Evolutionary conservation across 1,140 invertebrate genomes (phyloP).

Genomic region (Hormaphis cornu): DNA sequence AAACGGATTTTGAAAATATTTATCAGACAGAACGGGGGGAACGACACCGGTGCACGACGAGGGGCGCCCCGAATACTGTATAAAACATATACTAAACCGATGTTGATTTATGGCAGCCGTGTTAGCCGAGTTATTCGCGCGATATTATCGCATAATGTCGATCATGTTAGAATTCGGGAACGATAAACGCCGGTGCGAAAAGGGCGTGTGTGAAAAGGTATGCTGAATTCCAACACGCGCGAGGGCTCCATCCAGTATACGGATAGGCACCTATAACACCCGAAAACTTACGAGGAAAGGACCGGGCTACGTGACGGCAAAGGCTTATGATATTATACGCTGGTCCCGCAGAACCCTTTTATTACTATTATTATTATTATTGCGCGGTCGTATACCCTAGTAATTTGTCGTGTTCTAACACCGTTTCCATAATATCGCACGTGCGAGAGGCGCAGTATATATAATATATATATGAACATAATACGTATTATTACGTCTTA

Average conservation of each 20-base stretch:
- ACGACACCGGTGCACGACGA: no score
- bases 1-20: no score
- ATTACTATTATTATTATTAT: conserved; percentile 23
- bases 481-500: neutral
- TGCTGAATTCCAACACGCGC: conserved; percentile 23
- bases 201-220: neutral
- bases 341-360: neutral
- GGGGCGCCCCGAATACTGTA: no score
- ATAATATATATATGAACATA: no score
- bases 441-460: neutral
- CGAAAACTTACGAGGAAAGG: conserved; percentile 3
- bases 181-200: neutral
- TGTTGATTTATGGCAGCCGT: conserved; percentile 22
- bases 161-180: conserved; percentile 27
- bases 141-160: conserved; percentile 29
- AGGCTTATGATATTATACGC: neutral
- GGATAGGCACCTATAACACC: no score
- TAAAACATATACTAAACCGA: no score
- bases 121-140: conserved; percentile 24
- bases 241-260: no score
- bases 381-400: neutral
- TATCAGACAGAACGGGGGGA: no score
- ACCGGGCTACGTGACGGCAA: conserved; percentile 9
- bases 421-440: conserved; percentile 8
- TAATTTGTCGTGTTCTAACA: conserved; percentile 6